A percentile compares a stretch with the other conserved stretches of the same genome.
Evolutionary conservation across 2,113 vertebrate genomes (phyloP).

Genomic region (Pteruthius melanotis): DNA sequence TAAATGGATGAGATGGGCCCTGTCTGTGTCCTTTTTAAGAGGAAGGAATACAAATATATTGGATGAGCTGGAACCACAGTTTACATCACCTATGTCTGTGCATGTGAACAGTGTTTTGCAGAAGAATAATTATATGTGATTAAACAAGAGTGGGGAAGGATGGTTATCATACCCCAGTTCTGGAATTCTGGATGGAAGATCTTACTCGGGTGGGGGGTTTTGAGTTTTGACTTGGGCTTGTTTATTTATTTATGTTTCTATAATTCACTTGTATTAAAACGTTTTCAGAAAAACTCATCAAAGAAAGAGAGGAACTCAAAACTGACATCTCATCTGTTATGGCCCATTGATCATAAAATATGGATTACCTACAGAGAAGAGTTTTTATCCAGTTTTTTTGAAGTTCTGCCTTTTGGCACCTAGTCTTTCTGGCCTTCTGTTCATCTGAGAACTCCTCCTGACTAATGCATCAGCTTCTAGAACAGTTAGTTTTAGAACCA

Average conservation of each 20-base stretch:
- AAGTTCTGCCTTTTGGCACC: not conserved
- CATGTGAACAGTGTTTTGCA: not conserved
- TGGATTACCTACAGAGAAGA: not conserved
- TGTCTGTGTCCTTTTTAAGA: not conserved
- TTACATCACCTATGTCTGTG: not conserved
- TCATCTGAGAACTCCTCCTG: not conserved
- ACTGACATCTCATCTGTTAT: not conserved
- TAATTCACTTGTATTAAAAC: not conserved
- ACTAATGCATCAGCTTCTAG: not conserved
- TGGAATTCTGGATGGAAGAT: not conserved
- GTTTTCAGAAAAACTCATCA: not conserved
- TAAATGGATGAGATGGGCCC: not conserved
- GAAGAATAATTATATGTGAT: not conserved
- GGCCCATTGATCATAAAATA: not conserved
- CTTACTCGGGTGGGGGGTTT: rapidly evolving
- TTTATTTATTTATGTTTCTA: not conserved
- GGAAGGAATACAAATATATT: not conserved
- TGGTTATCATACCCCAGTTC: not conserved
- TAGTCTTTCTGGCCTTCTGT: not conserved
- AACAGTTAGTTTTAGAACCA: not conserved
- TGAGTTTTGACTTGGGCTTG: not conserved
- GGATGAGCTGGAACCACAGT: not conserved
- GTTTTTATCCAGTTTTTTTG: not conserved
- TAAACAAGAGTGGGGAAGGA: not conserved
- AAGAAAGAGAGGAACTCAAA: not conserved